These are phyloP conservation scores for Phytoseiulus persimilis DNA, from an alignment of 2,888 invertebrate genomes.

Conservation along the genomic window DNA sequence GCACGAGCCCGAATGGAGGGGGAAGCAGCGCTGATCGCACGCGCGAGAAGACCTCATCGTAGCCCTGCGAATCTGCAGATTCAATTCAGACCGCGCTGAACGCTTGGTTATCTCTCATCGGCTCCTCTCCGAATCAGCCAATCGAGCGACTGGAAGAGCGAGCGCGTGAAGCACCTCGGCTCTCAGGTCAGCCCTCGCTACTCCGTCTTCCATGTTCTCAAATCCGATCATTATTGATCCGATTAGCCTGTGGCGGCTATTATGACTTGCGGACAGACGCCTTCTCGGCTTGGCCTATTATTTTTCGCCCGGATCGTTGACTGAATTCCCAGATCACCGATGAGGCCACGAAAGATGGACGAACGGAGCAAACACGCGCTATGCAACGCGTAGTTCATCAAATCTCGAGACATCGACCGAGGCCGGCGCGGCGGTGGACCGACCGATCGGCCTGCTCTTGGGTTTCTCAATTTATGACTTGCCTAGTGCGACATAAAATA, in stretches of 20 bases:
- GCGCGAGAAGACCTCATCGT: no score
- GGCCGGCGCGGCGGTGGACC: neutral
- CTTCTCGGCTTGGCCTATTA: neutral
- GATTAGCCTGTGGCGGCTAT: neutral
- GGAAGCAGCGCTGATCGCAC: no score
- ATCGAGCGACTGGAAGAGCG: no score
- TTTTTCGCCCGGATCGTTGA: neutral
- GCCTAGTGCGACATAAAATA: constrained; percentile 10
- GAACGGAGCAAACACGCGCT: neutral
- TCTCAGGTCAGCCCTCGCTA: neutral
- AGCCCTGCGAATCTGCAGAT: no score
- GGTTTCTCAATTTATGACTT: neutral
- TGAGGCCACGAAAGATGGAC: neutral
- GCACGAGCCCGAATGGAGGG: no score
- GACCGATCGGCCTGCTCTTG: neutral
- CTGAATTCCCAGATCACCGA: neutral
- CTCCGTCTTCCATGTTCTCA: neutral
- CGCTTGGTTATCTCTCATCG: no score
- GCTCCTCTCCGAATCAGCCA: no score
- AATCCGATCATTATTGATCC: neutral
- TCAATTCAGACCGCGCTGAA: no score
- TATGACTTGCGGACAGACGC: neutral
- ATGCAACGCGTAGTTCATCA: neutral
- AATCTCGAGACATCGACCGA: neutral
- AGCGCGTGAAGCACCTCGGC: no score